Base-by-base conservation (phyloP, 2,797 vertebrate genomes). In the Otolemur crassicaudatus region DNA sequence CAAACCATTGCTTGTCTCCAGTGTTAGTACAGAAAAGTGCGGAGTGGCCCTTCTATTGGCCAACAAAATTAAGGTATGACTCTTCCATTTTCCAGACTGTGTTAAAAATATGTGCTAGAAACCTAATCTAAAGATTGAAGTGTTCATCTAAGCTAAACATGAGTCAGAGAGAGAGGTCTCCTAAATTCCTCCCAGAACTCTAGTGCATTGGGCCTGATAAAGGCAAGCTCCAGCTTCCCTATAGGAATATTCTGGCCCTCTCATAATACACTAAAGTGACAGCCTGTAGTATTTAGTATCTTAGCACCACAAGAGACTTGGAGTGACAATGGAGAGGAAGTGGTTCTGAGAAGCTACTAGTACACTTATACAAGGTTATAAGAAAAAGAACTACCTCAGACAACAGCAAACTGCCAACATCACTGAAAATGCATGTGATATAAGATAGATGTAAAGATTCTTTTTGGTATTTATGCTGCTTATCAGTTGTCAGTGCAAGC, bases 1-100 rank as follows among this genome's bases (percentile, higher is more conserved):
- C 34, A 91, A 25, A 87, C 56, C 23, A 20, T 87, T 92, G 49
- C 56, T 70, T 95, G n/a, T 40, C 43, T 85, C 56, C 75, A 76
- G 8, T 88, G 34, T 93, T 90, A 93, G 8, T 67, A 58, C 17
- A 76, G 37, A 43, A 81, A 67, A 87, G 58, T 92, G 7, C 12
- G 88, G 70, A 85, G 75, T 56, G 87, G 10, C 60, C 19, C 19
- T 79, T 60, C 70, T 87, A 0, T 94, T 84, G 43, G 27, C n/a
- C n/a, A 60, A 31, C 31, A 90, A 83, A 89, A 29, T 88, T 63
- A 91, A 67, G 67, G 34, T 84, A 0, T 63, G 40, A 37, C 25
- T 73, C 93, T 29, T 83, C 10, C 31, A 0, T 94, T 95, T 89
- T 90, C 58, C 20, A 60, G 34, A 67, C 31, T 60, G 3, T 60